Conservation (phyloP, 2,113 vertebrate species). For the Phocoena phocoena region DNA sequence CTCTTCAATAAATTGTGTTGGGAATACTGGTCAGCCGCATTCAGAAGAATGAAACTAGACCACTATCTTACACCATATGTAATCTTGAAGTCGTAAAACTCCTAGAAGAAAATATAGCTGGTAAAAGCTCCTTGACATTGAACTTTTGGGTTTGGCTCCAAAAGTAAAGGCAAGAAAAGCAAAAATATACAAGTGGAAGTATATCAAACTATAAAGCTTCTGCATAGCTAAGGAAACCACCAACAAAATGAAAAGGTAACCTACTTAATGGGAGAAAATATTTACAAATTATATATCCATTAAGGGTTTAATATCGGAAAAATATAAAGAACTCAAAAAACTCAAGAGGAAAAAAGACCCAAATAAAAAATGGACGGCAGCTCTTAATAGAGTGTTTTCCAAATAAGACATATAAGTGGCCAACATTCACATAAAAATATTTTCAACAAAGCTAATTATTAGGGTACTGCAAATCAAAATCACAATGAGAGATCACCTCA, state of each 20-base stretch:
- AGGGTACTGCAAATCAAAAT: neutral
- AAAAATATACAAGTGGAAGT: neutral
- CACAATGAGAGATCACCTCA: neutral
- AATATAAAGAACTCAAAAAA: neutral
- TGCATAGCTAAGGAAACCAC: neutral
- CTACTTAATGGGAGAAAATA: neutral
- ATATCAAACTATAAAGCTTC: neutral
- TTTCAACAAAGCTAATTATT: neutral
- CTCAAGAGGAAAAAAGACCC: neutral
- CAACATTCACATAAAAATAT: neutral
- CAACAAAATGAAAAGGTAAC: neutral
- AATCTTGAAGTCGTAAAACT: neutral
- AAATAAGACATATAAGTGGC: neutral
- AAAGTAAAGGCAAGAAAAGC: neutral
- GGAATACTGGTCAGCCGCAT: neutral
- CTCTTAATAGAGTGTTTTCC: neutral
- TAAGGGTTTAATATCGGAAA: neutral
- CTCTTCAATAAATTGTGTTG: neutral
- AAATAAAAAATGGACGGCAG: neutral
- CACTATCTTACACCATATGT: neutral
- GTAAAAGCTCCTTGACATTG: neutral
- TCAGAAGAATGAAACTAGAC: neutral
- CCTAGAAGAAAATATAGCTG: neutral
- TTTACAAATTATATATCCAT: neutral
- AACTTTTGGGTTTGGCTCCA: neutral